A percentile compares a stretch with the other conserved stretches of the same genome.
These are phyloP conservation scores for Botia kubotai DNA, from an alignment of 2,797 vertebrate species.

Conservation along the genomic window DNA sequence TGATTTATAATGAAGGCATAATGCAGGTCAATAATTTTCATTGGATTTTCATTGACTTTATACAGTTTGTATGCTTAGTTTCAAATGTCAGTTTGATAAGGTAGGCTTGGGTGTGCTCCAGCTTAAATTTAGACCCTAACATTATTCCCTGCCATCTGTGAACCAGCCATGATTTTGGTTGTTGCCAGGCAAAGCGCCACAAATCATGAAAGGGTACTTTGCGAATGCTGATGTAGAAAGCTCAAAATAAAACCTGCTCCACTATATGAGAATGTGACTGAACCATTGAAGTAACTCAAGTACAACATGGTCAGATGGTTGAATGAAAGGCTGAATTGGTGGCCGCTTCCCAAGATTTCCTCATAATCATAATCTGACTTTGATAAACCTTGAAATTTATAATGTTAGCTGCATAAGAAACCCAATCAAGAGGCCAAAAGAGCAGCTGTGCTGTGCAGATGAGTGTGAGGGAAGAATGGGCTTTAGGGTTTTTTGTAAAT, in stretches of 20 bases:
- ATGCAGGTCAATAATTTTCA: constrained; percentile 29
- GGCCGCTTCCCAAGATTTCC: constrained; percentile 30
- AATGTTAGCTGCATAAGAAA: background rate
- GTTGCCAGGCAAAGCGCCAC: constrained; percentile 44
- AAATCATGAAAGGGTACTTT: constrained; percentile 15
- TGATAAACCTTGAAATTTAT: constrained; percentile 37
- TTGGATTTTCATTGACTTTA: constrained; percentile 14
- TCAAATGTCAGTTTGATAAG: constrained; percentile 35
- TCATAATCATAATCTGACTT: constrained; percentile 38
- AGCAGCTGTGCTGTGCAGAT: constrained; percentile 2
- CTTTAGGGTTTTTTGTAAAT: background rate
- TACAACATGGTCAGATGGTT: constrained; percentile 22
- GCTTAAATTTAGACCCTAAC: constrained; percentile 23
- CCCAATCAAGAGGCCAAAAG: constrained; percentile 4
- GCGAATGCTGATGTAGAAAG: constrained; percentile 24
- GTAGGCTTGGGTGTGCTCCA: constrained; percentile 38
- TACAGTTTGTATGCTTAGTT: constrained; percentile 10
- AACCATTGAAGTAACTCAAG: constrained; percentile 20
- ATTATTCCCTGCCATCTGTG: background rate
- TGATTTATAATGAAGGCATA: constrained; percentile 17
- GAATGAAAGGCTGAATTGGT: constrained; percentile 19
- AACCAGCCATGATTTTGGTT: constrained; percentile 14
- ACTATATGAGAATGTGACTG: constrained; percentile 47
- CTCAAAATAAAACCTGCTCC: constrained; percentile 38
- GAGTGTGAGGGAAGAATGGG: background rate